Evolutionary conservation across 2,888 invertebrate species (phyloP).

Genomic region (Athalia rosae): DNA sequence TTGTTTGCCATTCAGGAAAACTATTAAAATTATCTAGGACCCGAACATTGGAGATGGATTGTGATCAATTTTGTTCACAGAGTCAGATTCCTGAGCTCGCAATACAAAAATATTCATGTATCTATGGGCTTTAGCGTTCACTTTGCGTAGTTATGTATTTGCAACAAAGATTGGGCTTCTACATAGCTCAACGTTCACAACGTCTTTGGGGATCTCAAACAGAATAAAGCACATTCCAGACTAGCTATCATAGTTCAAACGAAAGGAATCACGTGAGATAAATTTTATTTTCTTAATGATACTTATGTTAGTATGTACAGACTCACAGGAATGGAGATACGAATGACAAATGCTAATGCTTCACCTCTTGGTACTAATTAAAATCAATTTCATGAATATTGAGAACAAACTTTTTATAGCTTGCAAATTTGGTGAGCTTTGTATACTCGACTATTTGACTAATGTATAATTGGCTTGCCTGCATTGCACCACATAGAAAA

Average conservation of each 20-base stretch:
- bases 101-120: too few species aligned
- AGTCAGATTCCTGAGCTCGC: too few species aligned
- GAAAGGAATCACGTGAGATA: neutral
- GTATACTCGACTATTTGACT: constrained; percentile 23
- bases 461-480: constrained; percentile 9
- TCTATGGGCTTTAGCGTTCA: too few species aligned
- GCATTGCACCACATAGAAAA: neutral
- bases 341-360: constrained; percentile 17
- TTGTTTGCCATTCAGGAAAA: too few species aligned
- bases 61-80: too few species aligned
- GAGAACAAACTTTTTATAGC: neutral
- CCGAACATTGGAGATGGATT: too few species aligned
- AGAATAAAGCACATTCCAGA: neutral
- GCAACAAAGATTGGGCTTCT: too few species aligned
- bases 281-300: constrained; percentile 21
- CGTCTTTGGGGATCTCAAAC: too few species aligned
- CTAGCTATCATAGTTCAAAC: neutral
- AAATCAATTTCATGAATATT: constrained; percentile 15
- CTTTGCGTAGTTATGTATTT: too few species aligned
- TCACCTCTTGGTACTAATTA: constrained; percentile 9
- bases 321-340: constrained; percentile 15
- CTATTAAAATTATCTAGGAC: too few species aligned
- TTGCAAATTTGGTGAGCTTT: constrained; percentile 26
- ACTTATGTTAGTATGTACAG: constrained; percentile 31
- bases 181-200: too few species aligned